Conservation (phyloP, 2,797 vertebrate species). For the Phrynocephalus guinanensis region DNA sequence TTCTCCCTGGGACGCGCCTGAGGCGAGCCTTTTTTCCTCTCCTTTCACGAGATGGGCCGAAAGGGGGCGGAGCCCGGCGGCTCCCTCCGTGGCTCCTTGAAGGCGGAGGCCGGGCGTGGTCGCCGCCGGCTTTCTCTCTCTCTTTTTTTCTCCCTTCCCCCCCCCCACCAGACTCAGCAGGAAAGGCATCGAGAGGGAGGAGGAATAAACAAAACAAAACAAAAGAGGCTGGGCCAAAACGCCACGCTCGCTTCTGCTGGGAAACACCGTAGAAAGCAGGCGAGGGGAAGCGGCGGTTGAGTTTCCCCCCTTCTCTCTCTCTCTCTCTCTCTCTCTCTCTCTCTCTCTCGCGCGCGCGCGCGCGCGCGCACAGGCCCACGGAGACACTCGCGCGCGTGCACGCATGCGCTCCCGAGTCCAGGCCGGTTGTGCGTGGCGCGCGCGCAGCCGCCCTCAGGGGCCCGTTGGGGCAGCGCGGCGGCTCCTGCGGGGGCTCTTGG, state of each 20-base stretch:
- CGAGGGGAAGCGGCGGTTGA: not conserved
- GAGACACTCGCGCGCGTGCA: no score
- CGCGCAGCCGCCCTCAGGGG: no score
- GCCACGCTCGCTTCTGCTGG: accelerated
- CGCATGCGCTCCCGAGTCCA: no score
- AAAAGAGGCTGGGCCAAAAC: not conserved
- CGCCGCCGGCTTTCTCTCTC: no score
- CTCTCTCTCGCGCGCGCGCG: no score
- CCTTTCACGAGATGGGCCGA: constrained; percentile 1
- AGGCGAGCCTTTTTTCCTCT: not conserved
- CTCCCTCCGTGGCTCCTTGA: constrained; percentile 73
- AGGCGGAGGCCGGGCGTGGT: constrained; percentile 43
- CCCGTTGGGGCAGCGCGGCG: no score
- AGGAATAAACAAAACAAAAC: not conserved
- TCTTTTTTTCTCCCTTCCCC: not conserved
- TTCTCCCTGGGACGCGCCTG: constrained; percentile 44
- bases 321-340: no score
- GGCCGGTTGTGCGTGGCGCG: no score
- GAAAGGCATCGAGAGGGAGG: constrained; percentile 13
- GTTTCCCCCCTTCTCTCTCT: no score
- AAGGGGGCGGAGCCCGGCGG: constrained; percentile 50
- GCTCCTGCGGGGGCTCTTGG: no score
- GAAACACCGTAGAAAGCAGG: not conserved
- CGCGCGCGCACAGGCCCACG: no score
- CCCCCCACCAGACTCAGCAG: not conserved